Conservation (phyloP, 2,797 vertebrate genomes). For the Enteromius treurensis region DNA sequence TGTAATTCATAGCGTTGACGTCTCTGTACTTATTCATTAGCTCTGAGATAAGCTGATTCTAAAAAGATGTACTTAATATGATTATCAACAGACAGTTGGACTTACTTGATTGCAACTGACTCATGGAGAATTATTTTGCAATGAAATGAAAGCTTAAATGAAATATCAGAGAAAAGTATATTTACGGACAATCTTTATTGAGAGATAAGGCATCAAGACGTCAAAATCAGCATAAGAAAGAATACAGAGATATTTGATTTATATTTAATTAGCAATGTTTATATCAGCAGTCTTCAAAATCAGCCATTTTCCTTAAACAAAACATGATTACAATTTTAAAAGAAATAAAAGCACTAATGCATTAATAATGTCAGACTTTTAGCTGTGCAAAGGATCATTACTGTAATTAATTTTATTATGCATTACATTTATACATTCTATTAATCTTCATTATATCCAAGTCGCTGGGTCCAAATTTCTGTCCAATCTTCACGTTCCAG, state of each 20-base stretch:
- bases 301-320: background rate
- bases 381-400: background rate
- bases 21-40: background rate
- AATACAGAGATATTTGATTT: background rate
- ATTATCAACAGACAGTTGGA: background rate
- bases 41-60: constrained; percentile 11
- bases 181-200: constrained; percentile 22
- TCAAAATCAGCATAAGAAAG: background rate
- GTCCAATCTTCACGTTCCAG: constrained; percentile 71
- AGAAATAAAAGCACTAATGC: background rate
- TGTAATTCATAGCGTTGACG: constrained; percentile 7
- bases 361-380: constrained; percentile 12
- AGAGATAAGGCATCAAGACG: background rate
- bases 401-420: constrained; percentile 52
- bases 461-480: constrained; percentile 70
- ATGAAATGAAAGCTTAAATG: background rate
- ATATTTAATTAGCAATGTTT: background rate
- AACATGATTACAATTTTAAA: constrained; percentile 7
- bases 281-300: background rate
- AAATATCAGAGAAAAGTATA: background rate
- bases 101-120: background rate
- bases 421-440: constrained; percentile 78
- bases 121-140: background rate
- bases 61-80: background rate
- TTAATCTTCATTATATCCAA: constrained; percentile 81